Evolutionary conservation across 2,888 invertebrate genomes (phyloP).

Genomic region (Hirudinaria manillensis): DNA sequence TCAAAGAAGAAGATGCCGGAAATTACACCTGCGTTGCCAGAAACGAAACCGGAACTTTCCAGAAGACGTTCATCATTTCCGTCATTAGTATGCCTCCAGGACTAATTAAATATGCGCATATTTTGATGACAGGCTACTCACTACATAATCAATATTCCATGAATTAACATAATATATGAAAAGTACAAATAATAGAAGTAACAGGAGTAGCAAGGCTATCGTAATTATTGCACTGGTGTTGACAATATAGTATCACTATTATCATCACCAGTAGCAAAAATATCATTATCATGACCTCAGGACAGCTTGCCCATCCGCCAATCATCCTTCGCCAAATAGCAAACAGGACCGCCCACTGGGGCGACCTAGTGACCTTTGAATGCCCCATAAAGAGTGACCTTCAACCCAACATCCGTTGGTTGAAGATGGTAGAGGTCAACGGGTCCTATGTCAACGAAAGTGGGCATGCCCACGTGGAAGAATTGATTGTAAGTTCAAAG

Average conservation of each 20-base stretch:
- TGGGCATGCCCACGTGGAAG: background rate
- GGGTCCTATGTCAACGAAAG: background rate
- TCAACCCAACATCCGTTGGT: slow-evolving; percentile 31
- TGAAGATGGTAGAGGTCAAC: slow-evolving; percentile 16
- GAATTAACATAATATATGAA: no score
- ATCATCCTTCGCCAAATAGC: slow-evolving; percentile 26
- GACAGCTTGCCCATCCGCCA: slow-evolving; percentile 12
- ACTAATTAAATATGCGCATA: background rate
- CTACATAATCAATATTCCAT: no score
- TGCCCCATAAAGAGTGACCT: slow-evolving; percentile 33
- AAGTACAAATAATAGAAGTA: background rate
- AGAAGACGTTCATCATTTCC: slow-evolving; percentile 1
- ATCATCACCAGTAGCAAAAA: background rate
- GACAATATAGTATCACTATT: background rate
- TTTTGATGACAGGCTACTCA: no score
- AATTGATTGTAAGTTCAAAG: slow-evolving; percentile 2
- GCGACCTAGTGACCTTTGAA: slow-evolving; percentile 27
- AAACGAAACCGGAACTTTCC: slow-evolving; percentile 19
- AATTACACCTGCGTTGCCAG: slow-evolving; percentile 17
- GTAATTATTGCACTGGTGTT: background rate
- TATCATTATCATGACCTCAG: background rate
- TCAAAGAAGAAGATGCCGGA: slow-evolving; percentile 12
- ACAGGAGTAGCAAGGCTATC: background rate
- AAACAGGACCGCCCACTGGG: slow-evolving; percentile 31
- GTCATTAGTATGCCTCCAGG: slow-evolving; percentile 6